phyloP scores from a whole-genome alignment of 2,113 vertebrate species.

The Epinephelus cyanopodus region DNA sequence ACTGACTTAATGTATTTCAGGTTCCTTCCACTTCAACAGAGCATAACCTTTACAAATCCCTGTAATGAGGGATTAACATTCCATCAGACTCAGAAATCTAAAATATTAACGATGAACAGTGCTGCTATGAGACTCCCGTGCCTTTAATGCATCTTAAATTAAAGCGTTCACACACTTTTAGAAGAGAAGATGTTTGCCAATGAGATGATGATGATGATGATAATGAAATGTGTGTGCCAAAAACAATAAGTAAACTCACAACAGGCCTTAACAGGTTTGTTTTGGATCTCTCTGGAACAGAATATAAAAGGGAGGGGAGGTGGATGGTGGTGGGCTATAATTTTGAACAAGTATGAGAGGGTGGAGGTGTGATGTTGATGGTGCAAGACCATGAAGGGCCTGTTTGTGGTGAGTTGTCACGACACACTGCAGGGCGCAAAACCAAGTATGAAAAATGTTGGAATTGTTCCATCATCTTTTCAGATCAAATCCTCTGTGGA shows the following conservation, averaged over 20 bases:
- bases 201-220: constrained; percentile 1
- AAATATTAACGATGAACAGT: background rate
- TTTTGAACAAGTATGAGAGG: background rate
- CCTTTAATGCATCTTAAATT: background rate
- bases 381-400: background rate
- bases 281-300: constrained; percentile 11
- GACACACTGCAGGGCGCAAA: background rate
- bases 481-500: background rate
- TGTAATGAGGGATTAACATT: constrained; percentile 58
- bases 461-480: constrained; percentile 2
- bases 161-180: background rate
- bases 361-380: constrained; percentile 9
- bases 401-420: constrained; percentile 14
- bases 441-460: constrained; percentile 45
- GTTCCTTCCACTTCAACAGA: background rate
- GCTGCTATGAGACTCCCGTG: background rate
- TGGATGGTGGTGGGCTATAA: background rate
- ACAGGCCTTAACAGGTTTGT: constrained; percentile 56
- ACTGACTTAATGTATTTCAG: background rate
- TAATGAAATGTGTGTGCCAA: constrained; percentile 20
- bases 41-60: constrained; percentile 38
- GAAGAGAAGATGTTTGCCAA: constrained; percentile 17
- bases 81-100: constrained; percentile 2
- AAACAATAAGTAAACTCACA: constrained; percentile 41
- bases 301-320: background rate